Percentiles rank a stretch among this genome's conserved stretches.
These are phyloP conservation scores for Ephestia elutella DNA, from an alignment of 1,140 invertebrate genomes.

Conservation along the genomic window DNA sequence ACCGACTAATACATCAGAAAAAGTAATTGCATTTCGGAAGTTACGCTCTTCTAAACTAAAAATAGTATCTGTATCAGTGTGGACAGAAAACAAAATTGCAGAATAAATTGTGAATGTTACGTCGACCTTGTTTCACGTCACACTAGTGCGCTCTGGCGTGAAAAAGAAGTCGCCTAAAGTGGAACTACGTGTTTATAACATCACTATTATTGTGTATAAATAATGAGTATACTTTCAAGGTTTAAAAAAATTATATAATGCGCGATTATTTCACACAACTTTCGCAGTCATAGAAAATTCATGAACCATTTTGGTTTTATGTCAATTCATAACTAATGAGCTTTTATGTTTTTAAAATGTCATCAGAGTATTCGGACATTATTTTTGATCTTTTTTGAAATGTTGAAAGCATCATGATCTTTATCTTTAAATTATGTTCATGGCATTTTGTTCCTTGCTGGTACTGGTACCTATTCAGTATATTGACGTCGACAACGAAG, in stretches of 20 bases:
- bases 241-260: conserved; percentile 8
- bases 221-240: neutral
- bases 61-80: neutral
- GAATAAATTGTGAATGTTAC: neutral
- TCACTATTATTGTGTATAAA: neutral
- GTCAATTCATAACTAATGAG: neutral
- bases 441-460: neutral
- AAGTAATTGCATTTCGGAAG: neutral
- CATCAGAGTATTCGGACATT: too few species aligned
- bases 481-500: conserved; percentile 1
- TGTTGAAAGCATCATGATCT: too few species aligned
- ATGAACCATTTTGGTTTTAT: too few species aligned
- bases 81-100: neutral
- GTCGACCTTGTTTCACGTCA: neutral
- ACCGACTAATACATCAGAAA: too few species aligned
- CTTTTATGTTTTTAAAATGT: neutral
- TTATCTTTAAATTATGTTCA: neutral
- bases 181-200: neutral
- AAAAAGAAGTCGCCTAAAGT: conserved; percentile 2
- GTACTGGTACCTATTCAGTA: conserved; percentile 8
- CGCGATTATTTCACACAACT: conserved; percentile 10
- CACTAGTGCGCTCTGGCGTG: conserved; percentile 1
- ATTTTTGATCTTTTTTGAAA: too few species aligned
- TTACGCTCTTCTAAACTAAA: neutral
- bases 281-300: too few species aligned